Evolutionary conservation across 1,140 invertebrate genomes (phyloP), one percentile per base, ranked within the genome.

Genomic region (Cryptotermes secundus): DNA sequence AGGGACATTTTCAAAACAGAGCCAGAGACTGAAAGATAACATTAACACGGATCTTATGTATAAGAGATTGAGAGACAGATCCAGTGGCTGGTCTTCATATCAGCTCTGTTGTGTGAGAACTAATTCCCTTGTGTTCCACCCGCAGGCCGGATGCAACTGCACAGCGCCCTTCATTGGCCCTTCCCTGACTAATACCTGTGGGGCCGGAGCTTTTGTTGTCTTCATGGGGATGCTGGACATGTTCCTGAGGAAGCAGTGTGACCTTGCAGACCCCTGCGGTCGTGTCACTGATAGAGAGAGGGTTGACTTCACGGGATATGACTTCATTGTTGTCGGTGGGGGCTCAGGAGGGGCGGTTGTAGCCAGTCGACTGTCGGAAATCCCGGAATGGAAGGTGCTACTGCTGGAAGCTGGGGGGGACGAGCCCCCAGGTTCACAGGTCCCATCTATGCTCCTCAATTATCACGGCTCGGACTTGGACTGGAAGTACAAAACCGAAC

Each of bases 151-250:
- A 19, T 95, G 94, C 88, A 93, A 95, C 89, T 96, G 95, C 89
- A 93, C 95, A 72, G 92, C 95, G 88, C 92, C 93, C 83, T 92
- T 94, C 87, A 93, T 94, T 86, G 95, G 95, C 7, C 95, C 95
- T 10, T 96, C 95, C 31, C 90, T 96, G 86, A 95, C 95, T 12
- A 93, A 94, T 79, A 95, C 95, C 35, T 96, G 95, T 88, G 95
- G 95, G 3, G 95, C 95, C 34, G 93, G 94, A 79, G 93, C 94
- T 26, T 96, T 95, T 87, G 96, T 96, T 95, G 92, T 96, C 14
- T 96, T 96, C 88, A 96, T 96, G 95, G 95, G 95, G 6, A 91
- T 96, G 0, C 91, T 96, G 34, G 95, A 96, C 87, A 95, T 96
- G 0, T 96, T 96, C 88, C 91, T 96, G 45, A 90, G 95, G 14